phyloP scores from a whole-genome alignment of 2,797 vertebrate genomes.

The Pangasius larnaudii region DNA sequence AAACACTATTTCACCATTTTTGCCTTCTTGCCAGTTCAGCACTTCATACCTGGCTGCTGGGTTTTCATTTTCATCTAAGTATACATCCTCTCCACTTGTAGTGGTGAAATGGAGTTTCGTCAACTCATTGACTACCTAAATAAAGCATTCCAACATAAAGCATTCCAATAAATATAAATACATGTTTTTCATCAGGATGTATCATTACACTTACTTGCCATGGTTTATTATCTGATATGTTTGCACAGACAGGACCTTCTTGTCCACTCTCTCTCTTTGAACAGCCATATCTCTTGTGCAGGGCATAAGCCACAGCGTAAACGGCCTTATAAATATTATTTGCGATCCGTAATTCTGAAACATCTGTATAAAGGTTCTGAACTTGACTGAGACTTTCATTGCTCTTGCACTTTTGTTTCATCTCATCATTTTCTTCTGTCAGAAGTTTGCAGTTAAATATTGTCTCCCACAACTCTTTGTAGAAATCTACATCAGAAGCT shows the following conservation, averaged over 20 bases:
- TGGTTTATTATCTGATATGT: slow-evolving; percentile 24
- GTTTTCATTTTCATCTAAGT: slow-evolving; percentile 57
- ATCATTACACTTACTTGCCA: slow-evolving; percentile 35
- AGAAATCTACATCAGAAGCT: slow-evolving; percentile 28
- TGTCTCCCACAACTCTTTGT: slow-evolving; percentile 53
- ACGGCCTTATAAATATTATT: slow-evolving; percentile 67
- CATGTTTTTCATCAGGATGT: not conserved
- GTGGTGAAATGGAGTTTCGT: slow-evolving; percentile 44
- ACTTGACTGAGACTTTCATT: slow-evolving; percentile 63
- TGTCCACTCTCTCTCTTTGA: not conserved
- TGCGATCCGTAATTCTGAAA: slow-evolving; percentile 70
- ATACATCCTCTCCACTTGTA: slow-evolving; percentile 43
- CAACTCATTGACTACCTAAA: slow-evolving; percentile 48
- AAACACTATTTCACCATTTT: slow-evolving; percentile 50
- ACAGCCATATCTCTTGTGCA: slow-evolving; percentile 60
- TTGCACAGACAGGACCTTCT: slow-evolving; percentile 23
- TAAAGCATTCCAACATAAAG: not conserved
- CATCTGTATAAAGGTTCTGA: slow-evolving; percentile 68
- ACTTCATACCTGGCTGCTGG: slow-evolving; percentile 55
- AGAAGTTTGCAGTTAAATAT: slow-evolving; percentile 52
- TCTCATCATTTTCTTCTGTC: slow-evolving; percentile 9
- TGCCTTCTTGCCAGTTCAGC: slow-evolving; percentile 63
- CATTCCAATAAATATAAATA: not conserved
- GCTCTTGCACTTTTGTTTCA: slow-evolving; percentile 59
- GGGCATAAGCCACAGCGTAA: slow-evolving; percentile 64